These are phyloP conservation scores for Benthosema pterotum DNA, from an alignment of 2,797 vertebrate genomes.

Conservation along the genomic window DNA sequence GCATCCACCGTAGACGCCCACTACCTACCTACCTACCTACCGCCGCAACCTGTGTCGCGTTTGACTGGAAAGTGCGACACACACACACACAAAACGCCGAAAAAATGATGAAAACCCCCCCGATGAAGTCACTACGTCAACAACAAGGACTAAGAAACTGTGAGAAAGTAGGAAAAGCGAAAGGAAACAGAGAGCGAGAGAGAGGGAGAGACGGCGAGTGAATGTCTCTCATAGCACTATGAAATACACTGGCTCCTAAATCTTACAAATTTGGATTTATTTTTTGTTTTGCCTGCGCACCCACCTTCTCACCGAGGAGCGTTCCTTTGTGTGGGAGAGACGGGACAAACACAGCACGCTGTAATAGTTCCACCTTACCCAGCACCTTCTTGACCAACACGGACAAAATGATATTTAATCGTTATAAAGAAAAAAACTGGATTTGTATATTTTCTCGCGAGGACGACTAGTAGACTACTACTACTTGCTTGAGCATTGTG, in stretches of 20 bases:
- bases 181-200: slow-evolving; percentile 20
- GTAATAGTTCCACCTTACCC: slow-evolving; percentile 40
- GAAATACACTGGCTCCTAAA: slow-evolving; percentile 25
- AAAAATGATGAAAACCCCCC: no score
- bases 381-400: slow-evolving; percentile 65
- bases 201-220: not conserved
- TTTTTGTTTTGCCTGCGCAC: slow-evolving; percentile 23
- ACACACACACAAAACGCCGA: no score
- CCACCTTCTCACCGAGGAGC: slow-evolving; percentile 23
- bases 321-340: slow-evolving; percentile 44
- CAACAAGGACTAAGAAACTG: not conserved
- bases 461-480: no score
- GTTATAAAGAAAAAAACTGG: slow-evolving; percentile 44
- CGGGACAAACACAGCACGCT: slow-evolving; percentile 52
- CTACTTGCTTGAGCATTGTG: slow-evolving; percentile 64
- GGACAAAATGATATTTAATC: slow-evolving; percentile 34
- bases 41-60: no score
- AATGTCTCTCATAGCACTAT: slow-evolving; percentile 12
- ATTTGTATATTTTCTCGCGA: slow-evolving; percentile 67
- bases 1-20: slow-evolving; percentile 33
- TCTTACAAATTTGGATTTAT: slow-evolving; percentile 16
- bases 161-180: not conserved
- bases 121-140: slow-evolving; percentile 17
- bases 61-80: no score
- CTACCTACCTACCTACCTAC: no score